Evolutionary conservation across 2,113 vertebrate genomes (phyloP).

Genomic region (Neolamprologus brichardi): DNA sequence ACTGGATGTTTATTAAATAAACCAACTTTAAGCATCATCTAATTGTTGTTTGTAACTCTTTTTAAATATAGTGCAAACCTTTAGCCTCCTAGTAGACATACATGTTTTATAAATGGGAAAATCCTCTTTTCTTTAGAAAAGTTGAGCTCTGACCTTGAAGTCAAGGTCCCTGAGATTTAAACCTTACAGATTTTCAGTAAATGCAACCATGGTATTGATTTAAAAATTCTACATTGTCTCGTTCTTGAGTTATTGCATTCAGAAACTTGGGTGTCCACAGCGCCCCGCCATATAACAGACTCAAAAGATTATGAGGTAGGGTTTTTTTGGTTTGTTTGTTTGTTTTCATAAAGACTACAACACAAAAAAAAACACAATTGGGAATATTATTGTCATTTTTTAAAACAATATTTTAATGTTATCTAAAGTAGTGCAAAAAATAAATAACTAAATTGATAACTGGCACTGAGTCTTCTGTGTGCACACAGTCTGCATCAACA

Average conservation of each 20-base stretch:
- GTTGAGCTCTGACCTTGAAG: neutral
- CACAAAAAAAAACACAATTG: neutral
- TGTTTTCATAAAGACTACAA: neutral
- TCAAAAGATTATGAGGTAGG: neutral
- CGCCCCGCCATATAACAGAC: accelerated
- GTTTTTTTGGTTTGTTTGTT: neutral
- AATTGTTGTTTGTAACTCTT: neutral
- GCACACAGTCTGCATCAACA: neutral
- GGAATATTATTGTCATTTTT: neutral
- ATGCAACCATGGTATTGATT: neutral
- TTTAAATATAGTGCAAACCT: neutral
- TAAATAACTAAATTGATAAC: accelerated
- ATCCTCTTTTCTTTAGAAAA: neutral
- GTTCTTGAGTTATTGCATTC: neutral
- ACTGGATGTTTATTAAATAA: neutral
- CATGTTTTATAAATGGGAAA: neutral
- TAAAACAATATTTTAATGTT: neutral
- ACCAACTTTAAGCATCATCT: neutral
- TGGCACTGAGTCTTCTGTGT: neutral
- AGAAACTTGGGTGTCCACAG: neutral
- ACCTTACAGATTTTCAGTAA: neutral
- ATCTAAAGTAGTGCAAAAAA: neutral
- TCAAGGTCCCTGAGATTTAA: neutral
- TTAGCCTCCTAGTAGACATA: neutral
- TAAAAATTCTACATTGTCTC: neutral